Conservation (phyloP, 1,140 invertebrate genomes). For the Apolygus lucorum region DNA sequence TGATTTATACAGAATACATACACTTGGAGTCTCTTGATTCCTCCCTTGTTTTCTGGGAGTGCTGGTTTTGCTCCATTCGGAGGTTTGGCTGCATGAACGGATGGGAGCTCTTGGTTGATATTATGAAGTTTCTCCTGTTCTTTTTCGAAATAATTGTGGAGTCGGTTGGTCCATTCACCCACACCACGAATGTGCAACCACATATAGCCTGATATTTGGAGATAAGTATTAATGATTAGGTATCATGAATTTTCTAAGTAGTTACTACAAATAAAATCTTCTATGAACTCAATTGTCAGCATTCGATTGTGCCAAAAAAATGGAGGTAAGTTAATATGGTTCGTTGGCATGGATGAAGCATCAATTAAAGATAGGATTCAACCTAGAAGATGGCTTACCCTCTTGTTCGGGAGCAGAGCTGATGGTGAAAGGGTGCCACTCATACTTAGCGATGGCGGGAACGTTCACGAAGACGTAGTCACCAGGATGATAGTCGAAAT, state of each 20-base stretch:
- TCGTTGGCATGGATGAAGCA: too few relatives aligned
- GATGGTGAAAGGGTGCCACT: slow-evolving; percentile 97
- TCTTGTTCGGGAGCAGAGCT: slow-evolving; percentile 90
- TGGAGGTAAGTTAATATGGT: too few relatives aligned
- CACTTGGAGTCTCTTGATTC: slow-evolving; percentile 44
- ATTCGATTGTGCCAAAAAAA: too few relatives aligned
- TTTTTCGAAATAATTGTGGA: slow-evolving; percentile 80
- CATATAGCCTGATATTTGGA: slow-evolving; percentile 69
- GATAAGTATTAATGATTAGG: too few relatives aligned
- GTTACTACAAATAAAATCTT: too few relatives aligned
- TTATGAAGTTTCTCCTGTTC: slow-evolving; percentile 64
- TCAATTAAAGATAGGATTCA: too few relatives aligned
- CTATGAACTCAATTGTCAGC: too few relatives aligned
- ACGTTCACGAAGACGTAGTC: slow-evolving; percentile 94
- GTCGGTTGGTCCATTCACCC: slow-evolving; percentile 86
- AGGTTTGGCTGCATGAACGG: slow-evolving; percentile 30
- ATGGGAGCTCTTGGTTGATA: slow-evolving; percentile 43
- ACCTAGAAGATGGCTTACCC: too few relatives aligned
- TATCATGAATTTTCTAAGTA: too few relatives aligned
- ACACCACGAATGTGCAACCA: slow-evolving; percentile 90
- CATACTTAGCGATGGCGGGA: slow-evolving; percentile 81
- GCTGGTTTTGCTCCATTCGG: slow-evolving; percentile 21
- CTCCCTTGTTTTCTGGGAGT: slow-evolving; percentile 36
- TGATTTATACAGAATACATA: too few relatives aligned
- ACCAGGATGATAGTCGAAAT: slow-evolving; percentile 83